A percentile compares a stretch with the other conserved stretches of the same genome.
These are phyloP conservation scores for Paracyclopina nana DNA, from an alignment of 1,140 invertebrate genomes.

Conservation along the genomic window DNA sequence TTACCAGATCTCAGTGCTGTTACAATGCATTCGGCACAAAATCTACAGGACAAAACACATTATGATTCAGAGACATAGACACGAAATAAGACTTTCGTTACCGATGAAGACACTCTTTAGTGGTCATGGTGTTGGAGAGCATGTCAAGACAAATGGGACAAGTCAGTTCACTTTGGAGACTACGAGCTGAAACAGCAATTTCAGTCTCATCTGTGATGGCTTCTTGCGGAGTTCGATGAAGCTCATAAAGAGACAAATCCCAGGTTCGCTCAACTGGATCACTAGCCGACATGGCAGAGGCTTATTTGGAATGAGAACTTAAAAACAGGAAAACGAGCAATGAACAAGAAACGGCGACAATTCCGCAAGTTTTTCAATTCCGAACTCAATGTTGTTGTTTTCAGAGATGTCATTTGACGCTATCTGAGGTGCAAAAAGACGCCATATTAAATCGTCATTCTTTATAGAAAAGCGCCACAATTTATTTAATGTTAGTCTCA, in stretches of 20 bases:
- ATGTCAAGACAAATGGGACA: slow-evolving; percentile 99
- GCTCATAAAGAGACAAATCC: slow-evolving; percentile 88
- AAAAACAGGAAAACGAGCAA: too few species aligned
- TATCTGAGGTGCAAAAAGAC: too few species aligned
- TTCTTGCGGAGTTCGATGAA: slow-evolving; percentile 77
- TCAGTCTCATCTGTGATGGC: slow-evolving; percentile 47
- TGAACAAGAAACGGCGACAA: too few species aligned
- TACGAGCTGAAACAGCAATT: slow-evolving; percentile 86
- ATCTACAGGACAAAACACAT: slow-evolving; percentile 24
- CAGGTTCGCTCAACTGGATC: slow-evolving; percentile 77
- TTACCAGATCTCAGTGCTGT: slow-evolving; percentile 92
- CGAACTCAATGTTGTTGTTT: too few species aligned
- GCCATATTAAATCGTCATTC: too few species aligned
- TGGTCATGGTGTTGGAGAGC: slow-evolving; percentile 94
- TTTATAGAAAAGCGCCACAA: too few species aligned
- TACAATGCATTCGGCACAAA: slow-evolving; percentile 86
- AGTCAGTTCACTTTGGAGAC: slow-evolving; percentile 91
- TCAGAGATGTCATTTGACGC: too few species aligned
- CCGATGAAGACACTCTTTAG: slow-evolving; percentile 95
- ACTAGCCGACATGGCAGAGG: slow-evolving; percentile 37
- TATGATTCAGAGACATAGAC: too few species aligned
- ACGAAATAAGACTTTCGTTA: too few species aligned
- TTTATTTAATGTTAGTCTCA: too few species aligned
- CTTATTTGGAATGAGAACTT: too few species aligned
- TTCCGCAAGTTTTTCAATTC: too few species aligned